These are phyloP conservation scores for Myzus persicae DNA, from an alignment of 1,140 invertebrate genomes.

Conservation along the genomic window DNA sequence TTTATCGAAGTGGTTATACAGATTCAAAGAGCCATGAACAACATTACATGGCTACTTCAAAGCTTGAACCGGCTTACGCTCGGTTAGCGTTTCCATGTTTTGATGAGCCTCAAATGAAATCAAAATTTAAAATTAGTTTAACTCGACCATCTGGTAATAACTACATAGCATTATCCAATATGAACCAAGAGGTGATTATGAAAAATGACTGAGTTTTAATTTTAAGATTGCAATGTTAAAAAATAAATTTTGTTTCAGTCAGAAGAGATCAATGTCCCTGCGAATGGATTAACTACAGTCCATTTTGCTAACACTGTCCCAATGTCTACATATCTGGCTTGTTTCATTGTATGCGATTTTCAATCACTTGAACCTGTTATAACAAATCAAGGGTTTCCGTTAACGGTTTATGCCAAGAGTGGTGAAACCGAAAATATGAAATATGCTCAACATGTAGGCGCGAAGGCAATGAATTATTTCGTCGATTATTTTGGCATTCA, in stretches of 20 bases:
- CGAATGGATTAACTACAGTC: conserved; percentile 66
- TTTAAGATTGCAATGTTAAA: neutral
- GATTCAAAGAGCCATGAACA: conserved; percentile 65
- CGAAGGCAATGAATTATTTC: conserved; percentile 83
- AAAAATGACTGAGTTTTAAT: neutral
- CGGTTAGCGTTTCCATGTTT: conserved; percentile 93
- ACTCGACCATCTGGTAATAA: conserved; percentile 71
- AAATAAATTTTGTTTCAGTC: conserved; percentile 63
- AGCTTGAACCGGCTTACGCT: conserved; percentile 94
- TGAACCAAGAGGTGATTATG: conserved; percentile 66
- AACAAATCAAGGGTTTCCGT: conserved; percentile 68
- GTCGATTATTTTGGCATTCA: conserved; percentile 79
- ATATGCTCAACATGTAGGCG: conserved; percentile 81
- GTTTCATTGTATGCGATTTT: conserved; percentile 93
- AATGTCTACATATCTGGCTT: conserved; percentile 92
- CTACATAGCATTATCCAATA: conserved; percentile 83
- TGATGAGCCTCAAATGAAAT: conserved; percentile 94
- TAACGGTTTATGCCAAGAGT: conserved; percentile 78
- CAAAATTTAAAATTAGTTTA: conserved; percentile 81
- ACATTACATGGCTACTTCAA: conserved; percentile 85
- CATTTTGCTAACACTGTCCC: conserved; percentile 81
- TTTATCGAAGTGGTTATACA: conserved; percentile 80
- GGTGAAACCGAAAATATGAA: conserved; percentile 78
- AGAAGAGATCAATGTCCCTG: conserved; percentile 64
- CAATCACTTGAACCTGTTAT: conserved; percentile 69